Conservation (phyloP, 2,113 vertebrate genomes). For the Sula dactylatra region DNA sequence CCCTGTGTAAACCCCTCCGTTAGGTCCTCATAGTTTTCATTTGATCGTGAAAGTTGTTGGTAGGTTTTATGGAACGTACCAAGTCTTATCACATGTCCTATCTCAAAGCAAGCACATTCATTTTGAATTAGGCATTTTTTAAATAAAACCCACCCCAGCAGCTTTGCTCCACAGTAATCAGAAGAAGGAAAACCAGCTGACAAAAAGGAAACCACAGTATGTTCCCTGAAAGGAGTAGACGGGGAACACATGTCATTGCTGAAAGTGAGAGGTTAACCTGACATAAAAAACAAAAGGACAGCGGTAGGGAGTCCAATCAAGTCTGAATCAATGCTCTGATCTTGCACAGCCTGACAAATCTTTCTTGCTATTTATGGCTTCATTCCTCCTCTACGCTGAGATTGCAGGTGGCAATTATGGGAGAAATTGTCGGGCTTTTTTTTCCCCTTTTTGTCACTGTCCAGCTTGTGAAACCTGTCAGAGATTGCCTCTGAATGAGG, state of each 20-base stretch:
- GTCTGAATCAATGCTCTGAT: slow-evolving; percentile 47
- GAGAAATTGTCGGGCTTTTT: not conserved
- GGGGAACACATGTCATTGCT: slow-evolving; percentile 25
- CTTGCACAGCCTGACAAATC: slow-evolving; percentile 30
- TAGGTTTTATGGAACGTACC: not conserved
- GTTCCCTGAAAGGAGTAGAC: not conserved
- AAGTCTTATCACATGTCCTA: not conserved
- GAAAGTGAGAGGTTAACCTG: slow-evolving; percentile 45
- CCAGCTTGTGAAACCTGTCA: not conserved
- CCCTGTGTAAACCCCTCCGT: not conserved
- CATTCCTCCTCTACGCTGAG: not conserved
- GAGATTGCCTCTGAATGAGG: not conserved
- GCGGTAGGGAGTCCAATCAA: slow-evolving; percentile 43
- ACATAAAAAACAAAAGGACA: slow-evolving; percentile 10
- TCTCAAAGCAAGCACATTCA: not conserved
- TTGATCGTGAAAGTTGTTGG: not conserved
- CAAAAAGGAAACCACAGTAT: not conserved
- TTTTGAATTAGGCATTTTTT: slow-evolving; percentile 6
- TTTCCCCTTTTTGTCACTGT: not conserved
- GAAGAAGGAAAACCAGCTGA: slow-evolving; percentile 20
- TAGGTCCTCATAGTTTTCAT: not conserved
- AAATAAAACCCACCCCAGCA: not conserved
- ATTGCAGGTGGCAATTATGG: slow-evolving; percentile 28
- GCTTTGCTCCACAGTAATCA: slow-evolving; percentile 32
- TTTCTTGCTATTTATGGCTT: slow-evolving; percentile 22